These are phyloP conservation scores for Scolopax bukidnonensis DNA, from an alignment of 2,797 vertebrate species.

Conservation along the genomic window DNA sequence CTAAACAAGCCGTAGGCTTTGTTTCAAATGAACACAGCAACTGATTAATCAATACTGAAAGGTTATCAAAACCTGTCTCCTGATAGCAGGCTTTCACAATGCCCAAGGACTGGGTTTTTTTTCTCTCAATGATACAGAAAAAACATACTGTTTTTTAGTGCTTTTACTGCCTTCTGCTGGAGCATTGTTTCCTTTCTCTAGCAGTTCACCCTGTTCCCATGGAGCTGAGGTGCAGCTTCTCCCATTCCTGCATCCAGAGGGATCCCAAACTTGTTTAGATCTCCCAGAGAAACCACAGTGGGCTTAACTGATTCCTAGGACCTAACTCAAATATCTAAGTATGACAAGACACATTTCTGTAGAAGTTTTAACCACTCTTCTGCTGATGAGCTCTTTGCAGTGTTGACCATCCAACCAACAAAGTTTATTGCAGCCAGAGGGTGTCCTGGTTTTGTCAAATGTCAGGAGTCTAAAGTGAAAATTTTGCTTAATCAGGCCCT, in stretches of 20 bases:
- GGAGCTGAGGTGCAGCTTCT: neutral
- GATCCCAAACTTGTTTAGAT: neutral
- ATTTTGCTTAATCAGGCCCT: neutral
- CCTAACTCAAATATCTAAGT: accelerated
- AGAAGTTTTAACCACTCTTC: neutral
- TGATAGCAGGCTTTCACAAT: neutral
- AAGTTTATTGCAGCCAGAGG: neutral
- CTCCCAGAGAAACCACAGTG: neutral
- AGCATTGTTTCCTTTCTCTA: neutral
- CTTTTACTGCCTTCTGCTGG: neutral
- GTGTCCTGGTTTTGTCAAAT: neutral
- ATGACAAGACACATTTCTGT: neutral
- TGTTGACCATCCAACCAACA: neutral
- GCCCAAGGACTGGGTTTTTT: neutral
- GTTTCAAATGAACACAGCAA: constrained; percentile 13
- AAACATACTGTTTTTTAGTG: neutral
- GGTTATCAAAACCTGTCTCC: neutral
- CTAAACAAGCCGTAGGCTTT: constrained; percentile 15
- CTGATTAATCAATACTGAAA: constrained; percentile 31
- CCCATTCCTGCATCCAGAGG: neutral
- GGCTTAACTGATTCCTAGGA: neutral
- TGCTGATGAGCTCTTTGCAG: neutral
- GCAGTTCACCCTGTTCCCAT: neutral
- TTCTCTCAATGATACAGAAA: neutral
- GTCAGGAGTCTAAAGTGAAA: neutral